Evolutionary conservation across 2,888 invertebrate genomes (phyloP), one percentile per base, ranked within the genome.

Genomic region (Limnephilus marmoratus): DNA sequence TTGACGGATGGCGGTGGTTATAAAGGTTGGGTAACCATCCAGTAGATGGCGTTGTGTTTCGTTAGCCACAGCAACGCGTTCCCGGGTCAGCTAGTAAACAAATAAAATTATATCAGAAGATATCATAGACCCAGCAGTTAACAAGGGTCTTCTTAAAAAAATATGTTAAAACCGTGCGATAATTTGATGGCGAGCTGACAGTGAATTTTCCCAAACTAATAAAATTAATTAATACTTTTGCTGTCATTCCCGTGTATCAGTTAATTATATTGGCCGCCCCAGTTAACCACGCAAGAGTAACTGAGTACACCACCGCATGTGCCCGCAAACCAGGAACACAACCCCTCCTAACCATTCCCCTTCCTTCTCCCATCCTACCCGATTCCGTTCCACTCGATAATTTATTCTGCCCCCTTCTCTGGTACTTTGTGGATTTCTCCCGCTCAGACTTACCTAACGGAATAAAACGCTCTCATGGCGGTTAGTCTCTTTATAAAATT

Each of bases 311-410:
- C 37, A 37, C 83, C 31, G 83, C 34, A 31, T 45, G 53, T 88
- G 80, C 34, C 88, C 68, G 29, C 88, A 88, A 88, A 68, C 88
- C 88, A 68, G 34, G 29, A 49, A 88, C 37, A 90, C 34, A 83
- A 11, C 83, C 83, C 37, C 34, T 11, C 37, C 31, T 34, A 83
- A 7, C 37, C 31, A 68, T 2, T 24, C 53, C 7, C 53, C 53
- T 68, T 68, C 53, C 18, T 5, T 68, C 53, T 15, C 53, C 53
- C 4, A 1, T 24, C 24, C 53, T 49, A 49, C 49, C 24, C 53
- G 24, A 24, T 24, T 31, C 85, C 90, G 85, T 90, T 85, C 45
- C 41, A 80, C 80, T 87, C 83, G 81, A 91, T 85, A 92, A 92
- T 90, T 90, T 90, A 92, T 92, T 85, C 85, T 53, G 31, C 37